A percentile compares a stretch with the other conserved stretches of the same genome.
Conservation (phyloP, 1,140 invertebrate species). For the Micrasema minimum region DNA sequence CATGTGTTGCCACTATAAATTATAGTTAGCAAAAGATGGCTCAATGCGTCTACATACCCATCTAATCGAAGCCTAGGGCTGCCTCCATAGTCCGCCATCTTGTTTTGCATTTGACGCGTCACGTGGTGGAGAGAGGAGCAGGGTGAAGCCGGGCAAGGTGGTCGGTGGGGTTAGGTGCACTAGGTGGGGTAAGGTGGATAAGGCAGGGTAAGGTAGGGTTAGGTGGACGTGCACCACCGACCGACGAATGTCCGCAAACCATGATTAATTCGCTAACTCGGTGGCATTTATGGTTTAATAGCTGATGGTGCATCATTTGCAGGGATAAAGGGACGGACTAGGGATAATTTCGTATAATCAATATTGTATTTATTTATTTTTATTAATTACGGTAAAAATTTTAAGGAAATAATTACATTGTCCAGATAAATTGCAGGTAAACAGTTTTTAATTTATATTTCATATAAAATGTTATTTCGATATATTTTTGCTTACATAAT, state of each 20-base stretch:
- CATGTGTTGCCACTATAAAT: no score
- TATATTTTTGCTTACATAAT: no score
- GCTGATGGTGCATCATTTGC: conserved; percentile 6
- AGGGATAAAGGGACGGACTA: conserved; percentile 4
- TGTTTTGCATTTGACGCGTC: conserved; percentile 20
- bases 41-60: no score
- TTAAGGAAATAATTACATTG: neutral
- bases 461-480: no score
- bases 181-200: no score
- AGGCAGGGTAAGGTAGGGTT: no score
- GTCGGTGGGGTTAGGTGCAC: no score
- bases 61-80: no score
- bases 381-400: neutral
- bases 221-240: neutral
- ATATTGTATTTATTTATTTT: neutral
- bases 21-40: no score
- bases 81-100: conserved; percentile 5
- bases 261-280: conserved; percentile 35
- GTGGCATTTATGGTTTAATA: conserved; percentile 31
- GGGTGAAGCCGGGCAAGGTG: no score
- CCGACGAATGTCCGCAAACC: conserved; percentile 30
- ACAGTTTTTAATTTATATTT: no score
- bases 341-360: neutral
- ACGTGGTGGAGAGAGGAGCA: no score
- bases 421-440: neutral